phyloP scores from a whole-genome alignment of 2,888 invertebrate genomes.

The Amblyteles armatorius region DNA sequence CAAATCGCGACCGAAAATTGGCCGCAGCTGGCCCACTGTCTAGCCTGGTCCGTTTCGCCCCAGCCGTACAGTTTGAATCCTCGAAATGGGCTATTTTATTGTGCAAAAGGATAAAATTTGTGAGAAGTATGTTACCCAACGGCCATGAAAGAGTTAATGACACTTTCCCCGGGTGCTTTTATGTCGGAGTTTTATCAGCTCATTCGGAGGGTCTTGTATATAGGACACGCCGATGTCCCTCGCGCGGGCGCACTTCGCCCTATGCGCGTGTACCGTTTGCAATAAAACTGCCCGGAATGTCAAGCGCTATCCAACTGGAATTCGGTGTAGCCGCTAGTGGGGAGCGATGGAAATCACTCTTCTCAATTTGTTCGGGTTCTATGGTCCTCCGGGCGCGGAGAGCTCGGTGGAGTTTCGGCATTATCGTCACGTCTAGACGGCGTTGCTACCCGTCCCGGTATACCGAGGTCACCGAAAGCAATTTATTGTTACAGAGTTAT shows the following conservation, averaged over 20 bases:
- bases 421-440: slow-evolving; percentile 69
- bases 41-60: no score
- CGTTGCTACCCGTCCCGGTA: slow-evolving; percentile 45
- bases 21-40: no score
- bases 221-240: not conserved
- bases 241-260: not conserved
- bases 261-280: slow-evolving; percentile 12
- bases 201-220: slow-evolving; percentile 9
- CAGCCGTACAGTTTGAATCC: no score
- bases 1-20: no score
- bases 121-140: not conserved
- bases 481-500: slow-evolving; percentile 65
- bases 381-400: slow-evolving; percentile 22
- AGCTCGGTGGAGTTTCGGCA: slow-evolving; percentile 57
- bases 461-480: slow-evolving; percentile 62
- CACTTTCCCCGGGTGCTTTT: not conserved
- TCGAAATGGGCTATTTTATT: not conserved
- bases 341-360: slow-evolving; percentile 64
- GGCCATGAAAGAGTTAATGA: slow-evolving; percentile 2
- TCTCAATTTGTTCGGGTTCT: slow-evolving; percentile 57
- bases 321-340: slow-evolving; percentile 24
- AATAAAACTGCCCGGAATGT: slow-evolving; percentile 26
- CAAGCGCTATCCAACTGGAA: slow-evolving; percentile 35
- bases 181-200: slow-evolving; percentile 14
- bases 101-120: not conserved